A percentile compares a stretch with the other conserved stretches of the same genome.
These are phyloP conservation scores for Prostheceraeus crozeri DNA, from an alignment of 2,888 invertebrate genomes.

Conservation along the genomic window DNA sequence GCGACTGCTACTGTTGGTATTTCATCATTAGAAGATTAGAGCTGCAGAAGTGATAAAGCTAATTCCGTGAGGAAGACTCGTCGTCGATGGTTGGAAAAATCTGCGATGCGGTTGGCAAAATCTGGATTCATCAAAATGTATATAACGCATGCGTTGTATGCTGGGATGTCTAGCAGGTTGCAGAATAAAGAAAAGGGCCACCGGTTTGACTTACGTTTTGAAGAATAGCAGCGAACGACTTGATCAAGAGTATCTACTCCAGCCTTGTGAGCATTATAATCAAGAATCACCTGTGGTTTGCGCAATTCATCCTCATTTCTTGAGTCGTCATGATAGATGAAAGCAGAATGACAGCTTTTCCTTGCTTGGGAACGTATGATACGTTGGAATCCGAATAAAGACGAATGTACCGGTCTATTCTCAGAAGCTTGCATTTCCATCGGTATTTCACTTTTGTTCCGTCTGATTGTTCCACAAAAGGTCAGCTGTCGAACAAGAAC, in stretches of 20 bases:
- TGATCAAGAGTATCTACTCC: conserved; percentile 23
- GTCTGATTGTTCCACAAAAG: conserved; percentile 5
- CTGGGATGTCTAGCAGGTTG: conserved; percentile 19
- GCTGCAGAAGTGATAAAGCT: too few relatives aligned
- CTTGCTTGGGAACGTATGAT: conserved; percentile 17
- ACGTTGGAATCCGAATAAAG: background rate
- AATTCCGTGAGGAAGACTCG: too few relatives aligned
- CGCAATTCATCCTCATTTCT: background rate
- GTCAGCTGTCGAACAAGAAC: conserved; percentile 15
- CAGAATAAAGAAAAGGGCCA: conserved; percentile 5
- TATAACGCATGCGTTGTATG: too few relatives aligned
- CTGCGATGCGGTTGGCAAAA: too few relatives aligned
- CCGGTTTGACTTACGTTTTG: conserved; percentile 12
- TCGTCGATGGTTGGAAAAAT: too few relatives aligned
- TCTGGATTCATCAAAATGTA: too few relatives aligned
- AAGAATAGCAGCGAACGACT: conserved; percentile 10
- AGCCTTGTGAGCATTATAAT: conserved; percentile 27
- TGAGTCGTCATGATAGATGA: background rate
- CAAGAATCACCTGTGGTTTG: conserved; percentile 21
- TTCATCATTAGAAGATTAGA: too few relatives aligned
- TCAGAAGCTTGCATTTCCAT: too few relatives aligned
- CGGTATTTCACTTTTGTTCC: too few relatives aligned
- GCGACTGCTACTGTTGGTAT: too few relatives aligned
- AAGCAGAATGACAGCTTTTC: conserved; percentile 7
- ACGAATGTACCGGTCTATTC: background rate